These are phyloP conservation scores for Cossypha caffra DNA, from an alignment of 2,797 vertebrate genomes.

Conservation along the genomic window DNA sequence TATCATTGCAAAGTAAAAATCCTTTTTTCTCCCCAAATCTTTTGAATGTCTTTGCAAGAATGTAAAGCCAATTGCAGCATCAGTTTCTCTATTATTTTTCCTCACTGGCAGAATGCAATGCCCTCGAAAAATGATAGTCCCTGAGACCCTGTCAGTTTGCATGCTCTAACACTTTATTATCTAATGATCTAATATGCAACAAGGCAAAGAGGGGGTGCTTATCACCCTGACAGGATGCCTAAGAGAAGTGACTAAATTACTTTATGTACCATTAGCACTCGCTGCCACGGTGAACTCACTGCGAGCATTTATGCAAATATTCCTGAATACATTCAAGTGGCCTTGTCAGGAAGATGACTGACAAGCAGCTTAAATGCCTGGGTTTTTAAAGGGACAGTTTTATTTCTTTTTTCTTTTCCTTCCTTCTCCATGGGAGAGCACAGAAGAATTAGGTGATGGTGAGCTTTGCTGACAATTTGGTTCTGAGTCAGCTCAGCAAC, in stretches of 20 bases:
- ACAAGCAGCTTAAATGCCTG: constrained; percentile 77
- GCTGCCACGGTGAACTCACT: constrained; percentile 79
- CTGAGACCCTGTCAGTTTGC: constrained; percentile 78
- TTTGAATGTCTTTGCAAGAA: constrained; percentile 52
- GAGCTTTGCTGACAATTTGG: not conserved
- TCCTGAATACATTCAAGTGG: constrained; percentile 77
- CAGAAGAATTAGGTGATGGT: not conserved
- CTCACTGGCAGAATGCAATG: constrained; percentile 64
- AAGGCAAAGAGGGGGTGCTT: constrained; percentile 80
- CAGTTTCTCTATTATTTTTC: constrained; percentile 68
- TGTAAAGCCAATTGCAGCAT: constrained; percentile 66
- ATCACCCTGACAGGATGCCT: constrained; percentile 81
- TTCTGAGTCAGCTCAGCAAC: not conserved
- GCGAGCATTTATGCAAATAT: constrained; percentile 83
- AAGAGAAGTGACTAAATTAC: constrained; percentile 85
- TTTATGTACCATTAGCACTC: constrained; percentile 82
- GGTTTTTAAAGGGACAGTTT: constrained; percentile 58
- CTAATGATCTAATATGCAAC: constrained; percentile 86
- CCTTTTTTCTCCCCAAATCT: not conserved
- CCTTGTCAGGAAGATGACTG: constrained; percentile 79
- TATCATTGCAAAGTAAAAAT: not conserved
- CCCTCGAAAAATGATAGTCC: constrained; percentile 72
- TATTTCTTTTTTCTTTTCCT: constrained; percentile 18
- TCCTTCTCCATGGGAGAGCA: not conserved
- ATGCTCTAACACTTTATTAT: constrained; percentile 84